Conservation (phyloP, 2,888 invertebrate species). For the Siphonodentalium dalli region DNA sequence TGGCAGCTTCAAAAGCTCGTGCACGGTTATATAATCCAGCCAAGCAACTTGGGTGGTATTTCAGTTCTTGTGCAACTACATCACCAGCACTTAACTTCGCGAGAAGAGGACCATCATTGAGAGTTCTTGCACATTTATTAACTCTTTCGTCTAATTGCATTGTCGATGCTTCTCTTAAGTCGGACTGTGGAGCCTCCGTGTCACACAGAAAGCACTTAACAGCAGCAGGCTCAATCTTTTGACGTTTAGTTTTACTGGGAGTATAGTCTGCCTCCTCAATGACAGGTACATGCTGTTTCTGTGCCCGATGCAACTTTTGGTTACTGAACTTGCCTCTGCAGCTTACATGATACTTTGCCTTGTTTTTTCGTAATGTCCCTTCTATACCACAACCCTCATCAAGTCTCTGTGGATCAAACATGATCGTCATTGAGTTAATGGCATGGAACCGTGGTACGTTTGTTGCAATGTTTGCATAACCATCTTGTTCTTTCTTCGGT, state of each 20-base stretch:
- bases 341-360: slow-evolving; percentile 31
- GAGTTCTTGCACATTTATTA: slow-evolving; percentile 23
- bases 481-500: too few species aligned
- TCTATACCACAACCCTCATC: slow-evolving; percentile 32
- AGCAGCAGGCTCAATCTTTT: too few species aligned
- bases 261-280: too few species aligned
- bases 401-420: slow-evolving; percentile 20
- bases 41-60: slow-evolving; percentile 28
- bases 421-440: too few species aligned
- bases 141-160: slow-evolving; percentile 27
- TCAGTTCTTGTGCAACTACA: slow-evolving; percentile 34
- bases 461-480: too few species aligned
- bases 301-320: slow-evolving; percentile 22
- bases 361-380: slow-evolving; percentile 21
- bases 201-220: slow-evolving; percentile 29
- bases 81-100: slow-evolving; percentile 30
- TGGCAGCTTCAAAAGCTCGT: slow-evolving; percentile 7
- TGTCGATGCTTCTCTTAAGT: slow-evolving; percentile 27
- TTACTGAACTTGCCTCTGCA: slow-evolving; percentile 25
- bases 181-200: slow-evolving; percentile 6
- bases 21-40: slow-evolving; percentile 26
- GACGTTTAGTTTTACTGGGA: too few species aligned
- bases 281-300: too few species aligned
- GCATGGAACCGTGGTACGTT: too few species aligned
- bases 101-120: slow-evolving; percentile 29